A percentile compares a stretch with the other conserved stretches of the same genome.
These are phyloP conservation scores for Microctenopoma lineatum DNA, from an alignment of 2,797 vertebrate genomes.

Conservation along the genomic window DNA sequence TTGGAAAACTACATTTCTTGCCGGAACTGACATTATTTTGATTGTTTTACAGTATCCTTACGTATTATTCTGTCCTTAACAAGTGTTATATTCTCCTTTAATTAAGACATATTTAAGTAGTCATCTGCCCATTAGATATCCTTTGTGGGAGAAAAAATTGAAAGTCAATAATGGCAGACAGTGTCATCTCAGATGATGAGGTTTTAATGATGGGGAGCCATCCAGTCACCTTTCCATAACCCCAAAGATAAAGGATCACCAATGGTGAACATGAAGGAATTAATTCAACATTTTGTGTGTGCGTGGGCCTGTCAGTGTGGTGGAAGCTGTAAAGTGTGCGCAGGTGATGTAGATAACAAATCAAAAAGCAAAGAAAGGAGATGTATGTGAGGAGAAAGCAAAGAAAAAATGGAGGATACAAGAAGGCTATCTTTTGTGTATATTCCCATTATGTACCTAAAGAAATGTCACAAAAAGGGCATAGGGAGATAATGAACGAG, in stretches of 20 bases:
- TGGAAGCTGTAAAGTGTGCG: slow-evolving; percentile 19
- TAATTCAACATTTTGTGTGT: slow-evolving; percentile 57
- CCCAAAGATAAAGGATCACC: slow-evolving; percentile 68
- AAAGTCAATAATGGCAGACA: slow-evolving; percentile 69
- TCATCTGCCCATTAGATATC: slow-evolving; percentile 53
- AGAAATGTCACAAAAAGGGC: slow-evolving; percentile 32
- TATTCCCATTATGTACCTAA: slow-evolving; percentile 35
- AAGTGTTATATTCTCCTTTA: slow-evolving; percentile 53
- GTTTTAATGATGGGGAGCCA: slow-evolving; percentile 78
- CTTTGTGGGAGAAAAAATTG: slow-evolving; percentile 35
- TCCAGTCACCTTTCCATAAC: slow-evolving; percentile 70
- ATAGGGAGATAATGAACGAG: slow-evolving; percentile 19
- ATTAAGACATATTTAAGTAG: slow-evolving; percentile 57
- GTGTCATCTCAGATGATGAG: slow-evolving; percentile 78
- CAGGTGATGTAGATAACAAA: slow-evolving; percentile 45
- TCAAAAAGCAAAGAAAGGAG: slow-evolving; percentile 23
- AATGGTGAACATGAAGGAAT: slow-evolving; percentile 60
- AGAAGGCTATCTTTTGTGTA: slow-evolving; percentile 15
- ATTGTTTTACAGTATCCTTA: slow-evolving; percentile 22
- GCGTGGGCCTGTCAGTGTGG: slow-evolving; percentile 3
- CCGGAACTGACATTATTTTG: slow-evolving; percentile 35
- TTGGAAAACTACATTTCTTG: slow-evolving; percentile 23
- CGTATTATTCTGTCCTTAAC: slow-evolving; percentile 44
- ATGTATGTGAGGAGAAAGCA: slow-evolving; percentile 9
- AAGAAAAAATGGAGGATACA: slow-evolving; percentile 24